Conservation (phyloP, 2,113 vertebrate genomes). For the Rutilus rutilus region DNA sequence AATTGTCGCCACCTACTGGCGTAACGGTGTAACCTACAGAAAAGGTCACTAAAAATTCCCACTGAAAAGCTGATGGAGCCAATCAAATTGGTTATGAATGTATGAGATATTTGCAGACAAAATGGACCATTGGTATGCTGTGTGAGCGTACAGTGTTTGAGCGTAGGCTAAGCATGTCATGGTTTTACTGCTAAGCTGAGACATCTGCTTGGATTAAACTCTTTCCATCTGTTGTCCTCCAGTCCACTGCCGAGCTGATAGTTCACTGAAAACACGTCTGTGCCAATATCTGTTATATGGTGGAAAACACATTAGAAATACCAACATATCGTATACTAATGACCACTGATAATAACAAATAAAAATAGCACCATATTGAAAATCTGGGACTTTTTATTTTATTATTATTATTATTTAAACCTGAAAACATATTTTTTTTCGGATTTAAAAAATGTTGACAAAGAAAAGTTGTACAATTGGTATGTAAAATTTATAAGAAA, state of each 20-base stretch:
- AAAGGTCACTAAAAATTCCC: background rate
- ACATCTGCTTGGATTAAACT: slow-evolving; percentile 45
- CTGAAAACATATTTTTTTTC: no score
- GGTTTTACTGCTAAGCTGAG: slow-evolving; percentile 41
- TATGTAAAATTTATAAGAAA: background rate
- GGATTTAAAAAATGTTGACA: background rate
- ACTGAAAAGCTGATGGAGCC: no score
- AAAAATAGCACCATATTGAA: background rate
- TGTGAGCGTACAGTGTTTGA: background rate
- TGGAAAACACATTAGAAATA: background rate
- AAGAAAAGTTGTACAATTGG: no score
- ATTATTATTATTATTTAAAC: no score
- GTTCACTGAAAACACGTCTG: background rate
- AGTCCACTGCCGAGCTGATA: background rate
- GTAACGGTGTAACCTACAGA: background rate
- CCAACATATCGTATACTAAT: background rate
- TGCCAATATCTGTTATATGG: background rate
- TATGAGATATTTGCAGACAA: background rate
- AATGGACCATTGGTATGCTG: background rate
- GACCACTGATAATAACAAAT: background rate
- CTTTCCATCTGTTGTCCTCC: slow-evolving; percentile 45
- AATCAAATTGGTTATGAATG: background rate
- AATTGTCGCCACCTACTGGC: background rate
- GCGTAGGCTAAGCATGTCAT: background rate
- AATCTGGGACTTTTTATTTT: no score